A percentile compares a stretch with the other conserved stretches of the same genome.
Conservation (phyloP, 2,113 vertebrate genomes). For the Petromus typicus region DNA sequence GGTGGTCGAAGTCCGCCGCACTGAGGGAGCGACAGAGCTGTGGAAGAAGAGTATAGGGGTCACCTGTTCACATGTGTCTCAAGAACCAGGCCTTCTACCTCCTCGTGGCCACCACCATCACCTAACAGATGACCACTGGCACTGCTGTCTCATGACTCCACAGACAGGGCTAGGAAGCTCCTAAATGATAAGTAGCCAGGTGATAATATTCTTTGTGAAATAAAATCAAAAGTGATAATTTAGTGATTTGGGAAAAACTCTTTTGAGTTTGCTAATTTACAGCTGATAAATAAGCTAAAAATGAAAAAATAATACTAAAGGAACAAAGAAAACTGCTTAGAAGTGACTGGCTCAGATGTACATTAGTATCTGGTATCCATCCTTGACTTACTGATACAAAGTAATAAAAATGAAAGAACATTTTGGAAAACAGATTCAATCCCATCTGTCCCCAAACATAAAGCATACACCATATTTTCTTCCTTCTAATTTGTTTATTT, state of each 20-base stretch:
- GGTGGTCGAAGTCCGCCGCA: neutral
- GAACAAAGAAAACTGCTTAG: constrained; percentile 36
- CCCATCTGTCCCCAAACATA: constrained; percentile 77
- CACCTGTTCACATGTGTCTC: fast-evolving
- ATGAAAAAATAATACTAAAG: neutral
- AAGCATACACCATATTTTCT: constrained; percentile 63
- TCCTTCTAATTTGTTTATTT: constrained; percentile 80
- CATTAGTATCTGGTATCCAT: constrained; percentile 41
- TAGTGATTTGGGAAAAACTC: neutral
- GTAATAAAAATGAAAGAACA: constrained; percentile 50
- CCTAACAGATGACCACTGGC: neutral
- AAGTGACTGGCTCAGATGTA: constrained; percentile 37
- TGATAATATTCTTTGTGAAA: neutral
- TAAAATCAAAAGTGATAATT: neutral
- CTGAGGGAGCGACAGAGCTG: constrained; percentile 85
- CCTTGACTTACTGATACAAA: constrained; percentile 66
- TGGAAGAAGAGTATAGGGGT: fast-evolving
- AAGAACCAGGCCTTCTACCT: neutral
- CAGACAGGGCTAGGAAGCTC: neutral
- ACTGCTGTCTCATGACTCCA: neutral
- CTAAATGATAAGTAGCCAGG: neutral
- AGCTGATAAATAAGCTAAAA: constrained; percentile 48
- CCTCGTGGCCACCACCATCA: neutral
- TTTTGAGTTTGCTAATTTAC: constrained; percentile 11
- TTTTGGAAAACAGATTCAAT: constrained; percentile 69